Base-by-base conservation (phyloP, 2,797 vertebrate species). In the Gymnocypris eckloni region DNA sequence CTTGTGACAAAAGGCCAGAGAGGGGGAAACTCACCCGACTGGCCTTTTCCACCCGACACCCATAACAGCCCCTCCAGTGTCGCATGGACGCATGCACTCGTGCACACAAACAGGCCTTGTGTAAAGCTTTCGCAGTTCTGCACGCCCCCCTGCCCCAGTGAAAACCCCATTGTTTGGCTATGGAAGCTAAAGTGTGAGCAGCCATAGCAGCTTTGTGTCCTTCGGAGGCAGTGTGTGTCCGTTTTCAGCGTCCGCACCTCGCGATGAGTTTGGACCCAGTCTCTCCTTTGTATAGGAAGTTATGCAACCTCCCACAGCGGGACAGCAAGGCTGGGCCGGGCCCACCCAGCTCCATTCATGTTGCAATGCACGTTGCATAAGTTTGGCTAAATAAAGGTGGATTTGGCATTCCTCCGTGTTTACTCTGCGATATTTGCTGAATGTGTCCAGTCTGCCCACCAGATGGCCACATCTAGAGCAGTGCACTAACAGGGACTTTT, bases 371-470 rank as follows among this genome's bases (percentile, higher is more conserved):
- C 33, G 45, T 92, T 93, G 91, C 89, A 92, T 90, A 93, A 93
- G 89, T 90, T 79, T 88, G 88, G 91, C 91, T 91, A 89, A 84
- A 90, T 87, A 89, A 90, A 92, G 90, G 90, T 86, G 39, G 75
- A 71, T 61, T 82, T 87, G 86, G 83, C 66, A 48, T 69, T 73
- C 78, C 37, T 67, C 22, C 18, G 45, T 87, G 80, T 86, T 85
- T 85, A 56, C 81, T 79, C 61, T 72, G 64, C 39, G 16, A 81
- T 84, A 78, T 86, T 86, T 87, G 69, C 84, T 83, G 79, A 86
- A 86, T 86, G 50, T 88, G 80, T 67, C 83, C 86, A 80, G 84
- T 86, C 43, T 88, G 80, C 72, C 83, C 86, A 80, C 72, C 86
- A 89, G 81, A 87, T 87, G 88, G 81, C 86, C 84, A 86, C 82